These are phyloP conservation scores for Scomber japonicus DNA, from an alignment of 2,113 vertebrate genomes.

Conservation along the genomic window DNA sequence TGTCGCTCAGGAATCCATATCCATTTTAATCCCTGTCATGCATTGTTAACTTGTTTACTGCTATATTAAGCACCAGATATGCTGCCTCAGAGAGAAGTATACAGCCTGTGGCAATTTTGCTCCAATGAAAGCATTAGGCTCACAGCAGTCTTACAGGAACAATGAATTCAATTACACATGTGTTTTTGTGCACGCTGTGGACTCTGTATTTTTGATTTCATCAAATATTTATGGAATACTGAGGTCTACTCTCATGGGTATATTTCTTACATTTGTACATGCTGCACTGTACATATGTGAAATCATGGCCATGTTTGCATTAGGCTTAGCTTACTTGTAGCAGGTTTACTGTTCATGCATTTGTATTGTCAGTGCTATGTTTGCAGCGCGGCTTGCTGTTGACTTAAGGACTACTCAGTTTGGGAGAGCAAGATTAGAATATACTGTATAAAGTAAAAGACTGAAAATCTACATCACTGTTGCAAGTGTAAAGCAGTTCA, in stretches of 20 bases:
- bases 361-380: conserved; percentile 47
- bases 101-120: conserved; percentile 58
- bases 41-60: conserved; percentile 77
- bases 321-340: conserved; percentile 22
- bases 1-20: conserved; percentile 59
- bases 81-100: conserved; percentile 41
- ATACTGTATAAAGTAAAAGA: conserved; percentile 49
- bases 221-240: conserved; percentile 70
- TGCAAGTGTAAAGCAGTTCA: conserved; percentile 43
- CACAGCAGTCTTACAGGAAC: conserved; percentile 40
- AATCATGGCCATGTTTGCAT: conserved; percentile 55
- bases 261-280: conserved; percentile 49
- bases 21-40: conserved; percentile 73
- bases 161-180: conserved; percentile 58
- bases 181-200: conserved; percentile 26
- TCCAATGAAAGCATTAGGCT: conserved; percentile 54
- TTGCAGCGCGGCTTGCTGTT: conserved; percentile 60
- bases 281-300: conserved; percentile 39
- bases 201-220: conserved; percentile 58
- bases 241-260: conserved; percentile 44
- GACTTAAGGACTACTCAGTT: conserved; percentile 62
- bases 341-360: conserved; percentile 45
- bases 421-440: conserved; percentile 47
- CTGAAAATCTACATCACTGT: conserved; percentile 37
- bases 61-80: conserved; percentile 67